Percentiles rank a stretch among this genome's conserved stretches.
These are phyloP conservation scores for Drosophila setifemur DNA, from an alignment of 1,140 invertebrate genomes.

Conservation along the genomic window DNA sequence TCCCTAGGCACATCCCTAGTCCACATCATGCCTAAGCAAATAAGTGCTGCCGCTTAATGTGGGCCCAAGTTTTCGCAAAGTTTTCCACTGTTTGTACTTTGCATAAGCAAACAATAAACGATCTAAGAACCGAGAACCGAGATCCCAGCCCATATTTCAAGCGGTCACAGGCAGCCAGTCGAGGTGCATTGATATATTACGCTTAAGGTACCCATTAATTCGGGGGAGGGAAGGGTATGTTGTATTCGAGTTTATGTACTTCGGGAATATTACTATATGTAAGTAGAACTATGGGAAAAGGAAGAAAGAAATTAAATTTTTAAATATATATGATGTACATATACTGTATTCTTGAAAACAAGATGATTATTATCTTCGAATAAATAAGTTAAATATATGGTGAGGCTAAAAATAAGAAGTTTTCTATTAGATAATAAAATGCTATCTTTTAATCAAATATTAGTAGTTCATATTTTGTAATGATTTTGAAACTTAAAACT, in stretches of 20 bases:
- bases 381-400: too few species aligned
- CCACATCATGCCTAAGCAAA: conserved; percentile 52
- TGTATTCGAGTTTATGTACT: conserved; percentile 19
- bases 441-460: too few species aligned
- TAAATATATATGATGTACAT: too few species aligned
- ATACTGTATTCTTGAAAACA: too few species aligned
- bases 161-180: conserved; percentile 20
- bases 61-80: conserved; percentile 46
- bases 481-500: too few species aligned
- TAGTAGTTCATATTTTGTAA: too few species aligned
- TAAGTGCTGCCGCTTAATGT: conserved; percentile 64
- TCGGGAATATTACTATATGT: background rate
- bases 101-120: conserved; percentile 50
- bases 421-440: too few species aligned
- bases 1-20: background rate
- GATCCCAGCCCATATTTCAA: conserved; percentile 63
- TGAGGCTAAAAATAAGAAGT: too few species aligned
- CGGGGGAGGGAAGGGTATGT: conserved; percentile 31
- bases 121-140: conserved; percentile 10
- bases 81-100: conserved; percentile 40
- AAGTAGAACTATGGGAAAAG: too few species aligned
- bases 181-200: conserved; percentile 75
- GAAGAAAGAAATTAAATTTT: too few species aligned
- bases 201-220: conserved; percentile 56
- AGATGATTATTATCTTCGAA: too few species aligned